Conservation (phyloP, 2,113 vertebrate species). For the Pterocles orientalis region DNA sequence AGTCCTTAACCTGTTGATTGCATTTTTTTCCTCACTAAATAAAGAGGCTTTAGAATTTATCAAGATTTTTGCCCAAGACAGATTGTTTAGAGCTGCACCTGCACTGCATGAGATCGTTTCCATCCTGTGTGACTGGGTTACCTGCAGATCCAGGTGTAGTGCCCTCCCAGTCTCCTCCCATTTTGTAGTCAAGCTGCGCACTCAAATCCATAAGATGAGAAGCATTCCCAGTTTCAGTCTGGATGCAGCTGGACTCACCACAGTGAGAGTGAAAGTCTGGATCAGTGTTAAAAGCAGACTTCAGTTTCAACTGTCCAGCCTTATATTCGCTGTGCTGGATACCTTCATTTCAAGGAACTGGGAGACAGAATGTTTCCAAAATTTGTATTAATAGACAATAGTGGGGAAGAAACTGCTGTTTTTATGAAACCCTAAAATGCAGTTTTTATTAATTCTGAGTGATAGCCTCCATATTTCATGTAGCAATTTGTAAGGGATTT, state of each 20-base stretch:
- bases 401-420: neutral
- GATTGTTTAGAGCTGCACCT: neutral
- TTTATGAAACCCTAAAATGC: neutral
- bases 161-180: neutral
- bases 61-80: neutral
- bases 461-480: neutral
- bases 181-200: rapidly evolving
- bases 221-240: neutral
- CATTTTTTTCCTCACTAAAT: neutral
- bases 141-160: neutral
- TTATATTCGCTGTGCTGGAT: neutral
- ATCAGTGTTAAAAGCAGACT: neutral
- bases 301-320: neutral
- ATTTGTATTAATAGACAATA: neutral
- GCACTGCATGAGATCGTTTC: rapidly evolving
- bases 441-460: neutral
- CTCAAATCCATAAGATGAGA: neutral
- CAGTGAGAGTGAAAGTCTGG: neutral
- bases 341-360: neutral
- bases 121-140: neutral
- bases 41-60: neutral
- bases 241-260: neutral
- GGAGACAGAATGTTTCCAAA: neutral
- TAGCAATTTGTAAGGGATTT: neutral
- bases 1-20: neutral